These are phyloP conservation scores for Rutpela maculata DNA, from an alignment of 2,888 invertebrate species.

Conservation along the genomic window DNA sequence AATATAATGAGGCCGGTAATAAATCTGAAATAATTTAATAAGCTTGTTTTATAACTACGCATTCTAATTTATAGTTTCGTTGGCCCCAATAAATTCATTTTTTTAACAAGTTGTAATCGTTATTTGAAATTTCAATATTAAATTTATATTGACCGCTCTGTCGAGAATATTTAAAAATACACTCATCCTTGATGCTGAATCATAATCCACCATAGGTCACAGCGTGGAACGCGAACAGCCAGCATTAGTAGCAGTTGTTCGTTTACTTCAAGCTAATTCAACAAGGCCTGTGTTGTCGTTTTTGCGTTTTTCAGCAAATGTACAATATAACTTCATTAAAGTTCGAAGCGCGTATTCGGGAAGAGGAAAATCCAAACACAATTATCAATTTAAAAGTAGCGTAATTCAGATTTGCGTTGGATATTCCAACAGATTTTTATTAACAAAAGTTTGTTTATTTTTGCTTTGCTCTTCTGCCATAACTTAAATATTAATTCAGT, in stretches of 20 bases:
- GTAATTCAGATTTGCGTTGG: too few species aligned
- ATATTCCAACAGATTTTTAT: too few species aligned
- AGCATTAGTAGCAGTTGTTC: conserved; percentile 31
- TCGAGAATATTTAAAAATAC: conserved; percentile 35
- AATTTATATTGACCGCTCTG: conserved; percentile 21
- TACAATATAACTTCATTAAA: conserved; percentile 10
- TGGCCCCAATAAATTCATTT: conserved; percentile 14
- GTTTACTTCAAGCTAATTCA: conserved; percentile 25
- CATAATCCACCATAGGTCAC: conserved; percentile 30
- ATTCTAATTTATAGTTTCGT: conserved; percentile 15
- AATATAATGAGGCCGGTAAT: background rate
- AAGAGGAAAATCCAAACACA: background rate
- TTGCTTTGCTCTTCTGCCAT: too few species aligned
- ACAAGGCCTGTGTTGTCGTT: background rate
- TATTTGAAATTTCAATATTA: conserved; percentile 16
- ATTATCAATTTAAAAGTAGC: too few species aligned
- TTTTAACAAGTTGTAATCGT: conserved; percentile 9
- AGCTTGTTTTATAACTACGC: background rate
- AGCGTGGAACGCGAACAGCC: conserved; percentile 8
- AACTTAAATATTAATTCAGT: too few species aligned
- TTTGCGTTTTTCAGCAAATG: conserved; percentile 4
- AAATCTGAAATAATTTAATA: background rate
- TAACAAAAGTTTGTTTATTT: too few species aligned
- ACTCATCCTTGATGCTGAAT: conserved; percentile 28
- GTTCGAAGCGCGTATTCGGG: background rate